Conservation (phyloP, 2,113 vertebrate genomes). For the Diadophis punctatus region DNA sequence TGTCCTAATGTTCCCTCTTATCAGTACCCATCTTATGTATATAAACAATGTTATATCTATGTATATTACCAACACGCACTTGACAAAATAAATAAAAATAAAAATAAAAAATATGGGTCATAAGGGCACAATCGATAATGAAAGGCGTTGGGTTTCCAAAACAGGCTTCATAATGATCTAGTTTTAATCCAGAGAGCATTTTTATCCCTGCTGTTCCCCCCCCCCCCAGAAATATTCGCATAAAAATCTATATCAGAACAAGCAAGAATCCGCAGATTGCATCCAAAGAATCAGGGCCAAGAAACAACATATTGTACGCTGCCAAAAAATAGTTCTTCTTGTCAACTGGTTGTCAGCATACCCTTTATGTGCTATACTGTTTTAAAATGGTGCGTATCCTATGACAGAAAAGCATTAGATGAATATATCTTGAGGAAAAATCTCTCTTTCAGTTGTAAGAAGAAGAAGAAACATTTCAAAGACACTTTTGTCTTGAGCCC, state of each 20-base stretch:
- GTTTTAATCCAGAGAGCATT: neutral
- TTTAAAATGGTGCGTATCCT: neutral
- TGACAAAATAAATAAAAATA: too few relatives aligned
- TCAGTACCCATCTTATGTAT: too few relatives aligned
- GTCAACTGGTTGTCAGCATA: neutral
- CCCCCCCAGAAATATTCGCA: neutral
- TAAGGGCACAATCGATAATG: neutral
- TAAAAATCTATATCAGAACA: neutral
- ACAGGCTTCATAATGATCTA: neutral
- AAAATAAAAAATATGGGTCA: too few relatives aligned
- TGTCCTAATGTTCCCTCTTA: too few relatives aligned
- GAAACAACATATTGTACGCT: neutral
- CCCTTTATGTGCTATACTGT: neutral
- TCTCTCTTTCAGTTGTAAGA: neutral
- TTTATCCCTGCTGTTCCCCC: neutral
- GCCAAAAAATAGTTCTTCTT: neutral
- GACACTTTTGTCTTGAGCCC: neutral
- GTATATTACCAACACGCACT: too few relatives aligned
- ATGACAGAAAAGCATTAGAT: neutral
- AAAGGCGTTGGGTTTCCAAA: neutral
- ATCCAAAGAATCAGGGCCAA: neutral
- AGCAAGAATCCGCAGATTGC: neutral
- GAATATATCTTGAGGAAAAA: neutral
- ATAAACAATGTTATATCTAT: too few relatives aligned
- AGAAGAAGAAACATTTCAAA: too few relatives aligned